Base-by-base conservation (phyloP, 2,797 vertebrate genomes). In the Channa striata region DNA sequence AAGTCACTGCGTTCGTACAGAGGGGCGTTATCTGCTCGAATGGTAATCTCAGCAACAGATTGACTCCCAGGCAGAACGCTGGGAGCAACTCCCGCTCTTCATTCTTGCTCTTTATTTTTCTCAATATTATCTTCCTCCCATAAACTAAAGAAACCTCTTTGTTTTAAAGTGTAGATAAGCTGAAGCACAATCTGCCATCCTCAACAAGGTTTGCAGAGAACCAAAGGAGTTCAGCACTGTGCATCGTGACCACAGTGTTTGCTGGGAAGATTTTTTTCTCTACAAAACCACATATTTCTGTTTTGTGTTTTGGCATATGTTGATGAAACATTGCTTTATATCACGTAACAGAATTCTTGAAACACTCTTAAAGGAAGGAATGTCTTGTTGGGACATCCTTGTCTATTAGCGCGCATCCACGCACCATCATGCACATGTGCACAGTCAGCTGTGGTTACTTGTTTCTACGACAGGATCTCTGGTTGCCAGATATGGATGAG, bases 31-130 rank as follows among this genome's bases (percentile, higher is more conserved):
- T 63, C 51, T 37, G 25, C 52, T 59, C 59, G 9, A 17, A 46
- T 68, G 69, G 7, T 33, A 42, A 72, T 68, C 50, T 37, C 21
- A 23, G 9, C 12, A 30, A 6, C 16, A 4, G n/a, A 61, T 74
- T n/a, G 25, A 63, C 57, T 67, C 36, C 14, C 20, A 33, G 39
- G 36, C 54, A 42, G n/a, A 59, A 21, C 37, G 46, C 16, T 0
- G 6, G 5, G 33, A 59, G 20, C 17, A 56, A 46, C 53, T 51
- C 21, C 54, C 25, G 11, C 11, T 16, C 46, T 44, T 17, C 4
- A n/a, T n/a, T n/a, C n/a, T n/a, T n/a, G n/a, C 10, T 49, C n/a
- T 10, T 3, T 23, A 14, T 39, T 5, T 11, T 39, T 13, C 12
- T 30, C 11, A 8, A 21, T 36, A 13, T 19, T 8, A 8, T 33